Evolutionary conservation across 2,888 invertebrate genomes (phyloP).

Genomic region (Smittia sp.): DNA sequence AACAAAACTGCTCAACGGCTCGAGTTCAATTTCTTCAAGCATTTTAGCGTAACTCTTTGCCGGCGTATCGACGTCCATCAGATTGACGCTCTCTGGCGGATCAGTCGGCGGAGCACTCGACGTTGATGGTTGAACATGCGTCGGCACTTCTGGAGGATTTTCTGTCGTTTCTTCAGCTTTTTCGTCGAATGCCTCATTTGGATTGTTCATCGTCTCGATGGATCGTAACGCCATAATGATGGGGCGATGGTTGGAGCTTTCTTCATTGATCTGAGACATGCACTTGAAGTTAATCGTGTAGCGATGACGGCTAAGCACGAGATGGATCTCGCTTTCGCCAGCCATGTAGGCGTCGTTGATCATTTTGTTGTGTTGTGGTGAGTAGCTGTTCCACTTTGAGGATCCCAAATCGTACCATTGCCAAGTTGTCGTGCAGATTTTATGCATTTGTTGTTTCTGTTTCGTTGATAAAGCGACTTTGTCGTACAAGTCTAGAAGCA

Average conservation of each 20-base stretch:
- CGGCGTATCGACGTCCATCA: conserved; percentile 32
- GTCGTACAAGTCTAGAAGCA: conserved; percentile 73
- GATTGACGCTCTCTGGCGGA: conserved; percentile 9
- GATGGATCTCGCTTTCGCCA: conserved; percentile 66
- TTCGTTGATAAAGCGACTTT: conserved; percentile 69
- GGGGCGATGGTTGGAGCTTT: conserved; percentile 76
- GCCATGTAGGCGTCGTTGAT: conserved; percentile 76
- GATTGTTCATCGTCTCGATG: conserved; percentile 45
- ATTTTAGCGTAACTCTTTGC: conserved; percentile 43
- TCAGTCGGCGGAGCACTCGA: neutral
- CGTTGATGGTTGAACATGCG: neutral
- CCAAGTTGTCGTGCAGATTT: conserved; percentile 64
- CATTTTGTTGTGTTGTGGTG: conserved; percentile 66
- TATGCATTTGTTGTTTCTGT: conserved; percentile 63
- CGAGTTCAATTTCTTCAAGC: conserved; percentile 46
- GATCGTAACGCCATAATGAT: conserved; percentile 64
- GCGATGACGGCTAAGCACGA: conserved; percentile 69
- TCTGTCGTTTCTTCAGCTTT: conserved; percentile 43
- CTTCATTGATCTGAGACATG: conserved; percentile 82
- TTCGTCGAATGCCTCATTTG: conserved; percentile 42
- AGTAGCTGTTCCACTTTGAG: conserved; percentile 76
- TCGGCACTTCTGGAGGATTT: neutral
- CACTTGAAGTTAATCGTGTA: conserved; percentile 75
- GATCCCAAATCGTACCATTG: conserved; percentile 81
- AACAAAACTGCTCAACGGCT: conserved; percentile 45